Conservation (phyloP, 2,888 invertebrate species). For the Polymixis lichenea region DNA sequence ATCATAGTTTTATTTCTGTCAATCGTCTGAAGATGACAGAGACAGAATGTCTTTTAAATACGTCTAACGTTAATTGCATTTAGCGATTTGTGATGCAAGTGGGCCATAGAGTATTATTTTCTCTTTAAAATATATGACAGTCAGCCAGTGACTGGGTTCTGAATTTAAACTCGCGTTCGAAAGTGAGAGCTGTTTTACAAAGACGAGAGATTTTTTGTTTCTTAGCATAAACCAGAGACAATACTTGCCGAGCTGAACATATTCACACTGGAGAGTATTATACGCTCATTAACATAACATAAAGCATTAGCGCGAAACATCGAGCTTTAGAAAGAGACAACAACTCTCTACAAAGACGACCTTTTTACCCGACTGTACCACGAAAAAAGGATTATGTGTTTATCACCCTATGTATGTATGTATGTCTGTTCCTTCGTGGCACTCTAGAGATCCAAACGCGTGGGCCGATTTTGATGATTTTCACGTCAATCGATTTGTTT, state of each 20-base stretch:
- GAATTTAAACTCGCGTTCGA: conserved; percentile 8
- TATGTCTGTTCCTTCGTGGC: too few species aligned
- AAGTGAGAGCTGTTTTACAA: conserved; percentile 27
- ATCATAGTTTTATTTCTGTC: not conserved
- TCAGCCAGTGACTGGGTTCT: not conserved
- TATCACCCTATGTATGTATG: too few species aligned
- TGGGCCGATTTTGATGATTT: too few species aligned
- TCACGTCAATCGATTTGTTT: too few species aligned
- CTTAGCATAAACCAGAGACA: conserved; percentile 6
- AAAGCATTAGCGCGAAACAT: accelerated
- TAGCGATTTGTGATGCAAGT: not conserved
- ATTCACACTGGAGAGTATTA: conserved; percentile 17
- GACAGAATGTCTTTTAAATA: not conserved
- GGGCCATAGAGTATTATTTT: not conserved
- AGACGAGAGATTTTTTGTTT: conserved; percentile 16
- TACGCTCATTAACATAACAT: conserved; percentile 20
- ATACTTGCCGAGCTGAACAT: not conserved
- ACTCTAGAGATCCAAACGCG: too few species aligned
- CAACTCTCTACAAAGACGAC: not conserved
- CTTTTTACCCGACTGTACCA: too few species aligned
- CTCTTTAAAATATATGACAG: not conserved
- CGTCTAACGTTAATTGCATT: not conserved
- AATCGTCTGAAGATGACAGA: not conserved
- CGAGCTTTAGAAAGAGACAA: not conserved
- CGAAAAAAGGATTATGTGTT: too few species aligned